Base-by-base conservation (phyloP, 2,113 vertebrate genomes). In the Paramisgurnus dabryanus region DNA sequence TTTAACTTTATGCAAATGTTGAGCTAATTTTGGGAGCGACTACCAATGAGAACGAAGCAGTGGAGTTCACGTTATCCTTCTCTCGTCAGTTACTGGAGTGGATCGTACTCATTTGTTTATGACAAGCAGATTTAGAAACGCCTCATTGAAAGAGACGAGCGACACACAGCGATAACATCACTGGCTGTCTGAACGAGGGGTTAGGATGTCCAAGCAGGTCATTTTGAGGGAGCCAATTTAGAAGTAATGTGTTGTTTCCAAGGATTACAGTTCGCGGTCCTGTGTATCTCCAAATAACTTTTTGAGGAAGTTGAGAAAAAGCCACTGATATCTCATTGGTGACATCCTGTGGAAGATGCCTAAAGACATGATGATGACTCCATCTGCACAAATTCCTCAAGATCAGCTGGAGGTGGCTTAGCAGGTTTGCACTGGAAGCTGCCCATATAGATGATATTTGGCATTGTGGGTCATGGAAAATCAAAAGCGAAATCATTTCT, bases 401-500 rank as follows among this genome's bases (percentile, higher is more conserved):
- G 69, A 7, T 84, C 49, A 57, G 17, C 58, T 47, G 85, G 80
- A 74, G 84, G 85, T 53, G 85, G 80, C 22, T 74, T 80, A 10
- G 83, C 65, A 9, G 86, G 82, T 57, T 76, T 85, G 68, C 86
- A 87, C 45, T 87, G 86, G 40, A 85, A 87, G 6, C 86, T 84
- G 7, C 82, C 74, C 49, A 87, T 84, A 22, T 87, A 87, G 39
- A 87, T 40, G 0, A 87, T 40, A 67, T 87, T 87, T 9, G 86
- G 84, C 86, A 87, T 83, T 43, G 81, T 85, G 66, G 85, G 85
- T 58, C 82, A 55, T 43, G 85, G 85, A 80, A 84, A 86, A 43
- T 93, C 90, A 88, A 92, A 93, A 34, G 90, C 67, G 66, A 93
- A 92, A 77, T 92, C 86, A 71, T 86, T 91, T 83, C 91, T 91